phyloP scores from a whole-genome alignment of 2,888 invertebrate genomes.

The Metopia argyrocephala region DNA sequence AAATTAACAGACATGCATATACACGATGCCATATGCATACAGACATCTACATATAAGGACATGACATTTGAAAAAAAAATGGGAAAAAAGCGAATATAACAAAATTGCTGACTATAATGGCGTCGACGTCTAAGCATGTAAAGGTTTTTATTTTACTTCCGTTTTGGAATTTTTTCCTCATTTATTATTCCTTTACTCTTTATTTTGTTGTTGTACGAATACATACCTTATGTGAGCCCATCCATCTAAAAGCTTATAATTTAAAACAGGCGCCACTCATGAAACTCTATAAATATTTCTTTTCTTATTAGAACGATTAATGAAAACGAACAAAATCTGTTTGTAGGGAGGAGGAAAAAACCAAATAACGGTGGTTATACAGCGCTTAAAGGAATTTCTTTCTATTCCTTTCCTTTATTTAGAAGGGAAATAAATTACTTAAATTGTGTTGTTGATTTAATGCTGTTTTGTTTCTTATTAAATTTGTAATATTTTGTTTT shows the following conservation, averaged over 20 bases:
- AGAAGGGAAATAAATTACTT: not conserved
- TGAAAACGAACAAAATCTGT: no score
- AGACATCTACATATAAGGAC: conserved; percentile 4
- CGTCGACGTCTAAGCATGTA: conserved; percentile 43
- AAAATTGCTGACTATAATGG: conserved; percentile 43
- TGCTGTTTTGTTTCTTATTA: not conserved
- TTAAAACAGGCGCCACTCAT: conserved; percentile 53
- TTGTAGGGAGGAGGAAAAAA: not conserved
- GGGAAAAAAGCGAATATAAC: not conserved
- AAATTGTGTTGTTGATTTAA: not conserved
- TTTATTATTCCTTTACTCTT: not conserved
- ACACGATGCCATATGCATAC: conserved; percentile 2
- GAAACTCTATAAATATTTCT: not conserved
- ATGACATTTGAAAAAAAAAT: not conserved
- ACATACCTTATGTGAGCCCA: no score
- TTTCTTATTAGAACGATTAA: not conserved
- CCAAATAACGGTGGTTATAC: not conserved
- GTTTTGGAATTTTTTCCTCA: conserved; percentile 5
- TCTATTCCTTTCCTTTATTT: not conserved
- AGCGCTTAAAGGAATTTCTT: conserved; percentile 27
- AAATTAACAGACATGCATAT: conserved; percentile 1
- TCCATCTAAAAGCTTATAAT: conserved; percentile 6
- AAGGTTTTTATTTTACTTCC: conserved; percentile 50
- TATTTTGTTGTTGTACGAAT: no score
- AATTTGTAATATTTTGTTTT: not conserved